These are phyloP conservation scores for Toxonevra muliebris DNA, from an alignment of 2,888 invertebrate genomes.

Conservation along the genomic window DNA sequence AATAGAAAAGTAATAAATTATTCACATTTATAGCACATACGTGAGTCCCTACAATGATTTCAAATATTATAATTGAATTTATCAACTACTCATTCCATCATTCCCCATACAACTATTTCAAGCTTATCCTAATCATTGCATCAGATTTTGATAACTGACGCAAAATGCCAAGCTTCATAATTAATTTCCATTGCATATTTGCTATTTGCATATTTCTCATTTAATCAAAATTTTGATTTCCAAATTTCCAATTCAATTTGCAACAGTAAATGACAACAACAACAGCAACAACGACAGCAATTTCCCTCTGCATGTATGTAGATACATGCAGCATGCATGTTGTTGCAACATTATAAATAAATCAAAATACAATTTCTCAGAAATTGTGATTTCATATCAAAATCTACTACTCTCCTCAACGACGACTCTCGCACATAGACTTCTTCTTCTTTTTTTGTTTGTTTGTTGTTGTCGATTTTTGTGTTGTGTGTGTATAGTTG, in stretches of 20 bases:
- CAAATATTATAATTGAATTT: too few relatives aligned
- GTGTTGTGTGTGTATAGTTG: neutral
- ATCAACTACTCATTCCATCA: too few relatives aligned
- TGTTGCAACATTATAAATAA: conserved; percentile 61
- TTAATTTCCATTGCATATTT: conserved; percentile 31
- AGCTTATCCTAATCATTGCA: too few relatives aligned
- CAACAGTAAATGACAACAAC: conserved; percentile 26
- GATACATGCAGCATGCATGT: conserved; percentile 47
- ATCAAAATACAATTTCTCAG: conserved; percentile 60
- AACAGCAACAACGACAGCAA: neutral
- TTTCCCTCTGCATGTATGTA: neutral
- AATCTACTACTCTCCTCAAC: conserved; percentile 4
- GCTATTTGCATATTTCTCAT: conserved; percentile 58
- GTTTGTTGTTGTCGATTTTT: neutral
- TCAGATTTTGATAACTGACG: too few relatives aligned
- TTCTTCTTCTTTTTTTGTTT: neutral
- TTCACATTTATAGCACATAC: too few relatives aligned
- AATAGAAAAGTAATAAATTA: too few relatives aligned
- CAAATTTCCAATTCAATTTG: conserved; percentile 33
- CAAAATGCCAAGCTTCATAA: conserved; percentile 10
- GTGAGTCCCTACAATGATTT: too few relatives aligned
- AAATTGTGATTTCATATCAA: conserved; percentile 59
- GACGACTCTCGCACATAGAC: too few relatives aligned
- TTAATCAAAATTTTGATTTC: conserved; percentile 55
- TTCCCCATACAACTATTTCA: too few relatives aligned